Conservation (phyloP, 2,113 vertebrate species). For the Leucosticte australis region DNA sequence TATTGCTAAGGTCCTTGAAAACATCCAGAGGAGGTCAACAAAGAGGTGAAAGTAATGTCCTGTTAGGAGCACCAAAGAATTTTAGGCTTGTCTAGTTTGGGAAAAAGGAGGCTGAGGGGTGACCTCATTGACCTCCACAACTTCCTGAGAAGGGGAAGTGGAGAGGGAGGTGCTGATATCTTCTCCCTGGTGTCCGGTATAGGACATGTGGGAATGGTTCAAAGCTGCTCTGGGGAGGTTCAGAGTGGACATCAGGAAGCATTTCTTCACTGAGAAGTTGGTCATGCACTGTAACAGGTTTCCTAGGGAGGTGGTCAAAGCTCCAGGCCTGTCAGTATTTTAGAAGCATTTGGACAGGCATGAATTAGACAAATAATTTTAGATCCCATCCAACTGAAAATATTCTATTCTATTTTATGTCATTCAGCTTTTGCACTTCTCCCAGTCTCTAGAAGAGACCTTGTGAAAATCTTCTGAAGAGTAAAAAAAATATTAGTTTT, state of each 20-base stretch:
- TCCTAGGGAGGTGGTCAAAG: neutral
- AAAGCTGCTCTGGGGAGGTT: neutral
- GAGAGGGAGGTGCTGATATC: neutral
- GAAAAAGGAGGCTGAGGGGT: neutral
- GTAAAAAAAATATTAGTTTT: neutral
- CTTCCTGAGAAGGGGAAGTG: neutral
- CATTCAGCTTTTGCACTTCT: neutral
- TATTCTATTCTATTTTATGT: neutral
- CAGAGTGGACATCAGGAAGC: neutral
- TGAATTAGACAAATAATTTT: neutral
- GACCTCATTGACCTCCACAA: neutral
- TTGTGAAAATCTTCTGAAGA: neutral
- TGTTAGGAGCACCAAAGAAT: neutral
- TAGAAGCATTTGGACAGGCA: neutral
- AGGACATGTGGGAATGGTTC: accelerated
- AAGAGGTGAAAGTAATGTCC: neutral
- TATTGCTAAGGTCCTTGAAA: neutral
- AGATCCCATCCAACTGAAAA: neutral
- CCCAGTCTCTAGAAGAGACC: neutral
- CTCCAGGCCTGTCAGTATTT: neutral
- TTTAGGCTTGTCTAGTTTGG: neutral
- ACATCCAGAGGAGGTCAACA: neutral
- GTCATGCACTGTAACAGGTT: neutral
- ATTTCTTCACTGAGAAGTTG: neutral
- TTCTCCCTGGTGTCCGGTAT: neutral